Evolutionary conservation across 2,113 vertebrate species (phyloP).

Genomic region (Urocynchramus pylzowi): DNA sequence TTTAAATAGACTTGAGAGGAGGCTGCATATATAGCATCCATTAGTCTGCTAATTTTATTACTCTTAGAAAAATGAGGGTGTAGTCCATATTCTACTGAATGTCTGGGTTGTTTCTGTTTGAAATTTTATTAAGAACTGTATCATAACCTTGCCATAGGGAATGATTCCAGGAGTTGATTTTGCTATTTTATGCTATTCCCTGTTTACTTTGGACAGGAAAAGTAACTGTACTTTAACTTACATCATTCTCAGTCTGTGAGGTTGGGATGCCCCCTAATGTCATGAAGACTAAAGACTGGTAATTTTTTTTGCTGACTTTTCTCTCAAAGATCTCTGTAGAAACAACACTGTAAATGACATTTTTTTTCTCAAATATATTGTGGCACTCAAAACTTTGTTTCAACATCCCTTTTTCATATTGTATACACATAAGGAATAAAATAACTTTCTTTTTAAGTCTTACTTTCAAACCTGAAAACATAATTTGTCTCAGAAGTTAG

Average conservation of each 20-base stretch:
- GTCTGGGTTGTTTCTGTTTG: not conserved
- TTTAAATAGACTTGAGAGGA: slow-evolving; percentile 8
- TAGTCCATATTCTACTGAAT: not conserved
- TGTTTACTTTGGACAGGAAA: not conserved
- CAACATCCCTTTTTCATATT: not conserved
- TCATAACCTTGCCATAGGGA: not conserved
- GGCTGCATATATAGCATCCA: not conserved
- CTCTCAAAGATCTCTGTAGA: not conserved
- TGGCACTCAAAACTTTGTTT: not conserved
- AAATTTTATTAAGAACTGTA: not conserved
- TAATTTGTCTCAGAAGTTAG: not conserved
- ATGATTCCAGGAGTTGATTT: not conserved
- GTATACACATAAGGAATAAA: not conserved
- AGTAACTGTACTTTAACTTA: not conserved
- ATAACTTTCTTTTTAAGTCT: not conserved
- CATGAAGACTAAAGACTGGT: not conserved
- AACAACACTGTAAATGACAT: not conserved
- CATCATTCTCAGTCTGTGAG: not conserved
- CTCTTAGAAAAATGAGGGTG: not conserved
- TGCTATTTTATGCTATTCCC: not conserved
- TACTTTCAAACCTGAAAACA: not conserved
- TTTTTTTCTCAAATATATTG: not conserved
- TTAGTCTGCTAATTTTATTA: not conserved
- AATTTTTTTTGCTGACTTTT: not conserved
- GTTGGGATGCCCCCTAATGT: slow-evolving; percentile 40